phyloP scores from a whole-genome alignment of 2,888 invertebrate species.

The Amorpha juglandis region DNA sequence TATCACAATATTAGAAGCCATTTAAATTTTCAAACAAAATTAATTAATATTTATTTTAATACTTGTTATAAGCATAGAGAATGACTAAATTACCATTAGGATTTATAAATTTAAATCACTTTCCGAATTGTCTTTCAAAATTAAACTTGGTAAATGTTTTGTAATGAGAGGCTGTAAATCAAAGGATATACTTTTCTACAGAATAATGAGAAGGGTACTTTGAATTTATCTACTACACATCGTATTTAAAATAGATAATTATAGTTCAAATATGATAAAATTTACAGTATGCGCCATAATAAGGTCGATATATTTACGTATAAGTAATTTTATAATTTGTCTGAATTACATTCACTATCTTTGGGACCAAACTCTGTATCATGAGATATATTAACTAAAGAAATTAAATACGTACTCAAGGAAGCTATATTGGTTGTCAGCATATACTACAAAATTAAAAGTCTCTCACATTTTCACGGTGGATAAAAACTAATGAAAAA shows the following conservation, averaged over 20 bases:
- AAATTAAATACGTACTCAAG: background rate
- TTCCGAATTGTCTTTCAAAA: slow-evolving; percentile 11
- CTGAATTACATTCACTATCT: slow-evolving; percentile 1
- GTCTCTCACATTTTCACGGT: background rate
- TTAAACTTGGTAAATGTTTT: background rate
- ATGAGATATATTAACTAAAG: background rate
- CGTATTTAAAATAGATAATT: background rate
- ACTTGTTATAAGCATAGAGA: background rate
- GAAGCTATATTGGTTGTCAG: background rate
- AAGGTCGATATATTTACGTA: background rate
- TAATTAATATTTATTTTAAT: background rate
- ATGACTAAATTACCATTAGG: slow-evolving; percentile 18
- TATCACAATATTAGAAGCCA: too few species aligned
- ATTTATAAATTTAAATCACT: slow-evolving; percentile 29
- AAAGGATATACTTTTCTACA: slow-evolving; percentile 7
- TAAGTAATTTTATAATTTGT: background rate
- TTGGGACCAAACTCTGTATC: slow-evolving; percentile 14
- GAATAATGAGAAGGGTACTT: background rate
- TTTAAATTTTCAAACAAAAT: background rate
- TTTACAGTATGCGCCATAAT: background rate
- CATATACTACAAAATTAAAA: background rate
- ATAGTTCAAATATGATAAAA: background rate
- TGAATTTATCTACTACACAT: background rate
- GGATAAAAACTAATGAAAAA: background rate
- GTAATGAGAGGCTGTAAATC: background rate